Base-by-base conservation (phyloP, 1,140 invertebrate genomes). In the Gonioctena quinquepunctata region DNA sequence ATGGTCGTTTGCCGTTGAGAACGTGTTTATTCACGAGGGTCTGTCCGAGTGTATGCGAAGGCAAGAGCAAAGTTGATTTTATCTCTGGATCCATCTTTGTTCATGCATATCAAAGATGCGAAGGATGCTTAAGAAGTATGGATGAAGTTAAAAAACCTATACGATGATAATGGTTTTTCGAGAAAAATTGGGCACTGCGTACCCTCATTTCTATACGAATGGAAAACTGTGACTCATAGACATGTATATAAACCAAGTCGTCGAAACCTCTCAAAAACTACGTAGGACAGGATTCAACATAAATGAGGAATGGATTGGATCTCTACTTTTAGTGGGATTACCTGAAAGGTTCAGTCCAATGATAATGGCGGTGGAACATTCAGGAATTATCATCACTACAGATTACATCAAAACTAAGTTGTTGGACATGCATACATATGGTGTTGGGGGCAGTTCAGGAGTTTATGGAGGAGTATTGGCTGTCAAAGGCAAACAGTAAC, bases 51-150 rank as follows among this genome's bases (percentile, higher is more conserved):
- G 25, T 3, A 16, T 5, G 28, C 25, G 7, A 48, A 62, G 42
- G 67, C 70, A 26, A 69, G 33, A 25, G 67, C 70, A 7, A 72
- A 72, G 49, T 27, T 60, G n/a, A 72, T 69, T 64, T 28, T 75
- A 61, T 42, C 61, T 1, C 65, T 74, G 1, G 60, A 75, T 42
- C 26, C 73, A 11, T 25, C 57, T 25, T 6, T 72, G 6, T 74
- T 62, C 49, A 26, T 68, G 5, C 66, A 74, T 64, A 54, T 74
- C 13, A 25, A 48, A 48, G 57, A 71, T 1, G 23, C 33, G 2
- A 59, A 5, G 1, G 60, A 23, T n/a, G 11, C 67, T 27, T 52
- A 72, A 48, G 70, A 69, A 2, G 8, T 66, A 3, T 72, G 70
- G 71, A 42, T 59, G 8, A 68, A 67, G 28, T 59, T 75, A n/a